A percentile compares a stretch with the other conserved stretches of the same genome.
These are phyloP conservation scores for Drosophila athabasca DNA, from an alignment of 1,140 invertebrate species.

Conservation along the genomic window DNA sequence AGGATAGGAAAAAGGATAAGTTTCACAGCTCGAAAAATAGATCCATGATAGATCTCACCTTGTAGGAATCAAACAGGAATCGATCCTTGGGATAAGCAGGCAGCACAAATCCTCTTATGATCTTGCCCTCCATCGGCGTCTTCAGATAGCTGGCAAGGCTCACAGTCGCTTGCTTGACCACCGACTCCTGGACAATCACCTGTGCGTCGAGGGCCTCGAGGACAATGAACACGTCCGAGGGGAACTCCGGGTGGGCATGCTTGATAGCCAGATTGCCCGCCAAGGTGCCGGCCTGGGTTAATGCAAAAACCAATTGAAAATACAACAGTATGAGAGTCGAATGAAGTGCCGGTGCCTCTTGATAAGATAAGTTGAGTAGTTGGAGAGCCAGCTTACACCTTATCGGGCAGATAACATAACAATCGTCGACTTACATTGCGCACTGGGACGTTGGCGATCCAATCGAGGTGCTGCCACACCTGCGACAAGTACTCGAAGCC, in stretches of 20 bases:
- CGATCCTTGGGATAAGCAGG: conserved; percentile 50
- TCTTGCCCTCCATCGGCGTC: conserved; percentile 47
- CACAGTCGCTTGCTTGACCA: conserved; percentile 38
- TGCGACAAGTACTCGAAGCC: conserved; percentile 85
- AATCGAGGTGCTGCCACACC: conserved; percentile 86
- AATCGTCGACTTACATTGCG: conserved; percentile 86
- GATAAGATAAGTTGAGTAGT: conserved; percentile 28
- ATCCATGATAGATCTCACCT: conserved; percentile 84
- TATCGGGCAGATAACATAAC: conserved; percentile 13
- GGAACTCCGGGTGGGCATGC: conserved; percentile 88
- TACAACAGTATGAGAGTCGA: background rate
- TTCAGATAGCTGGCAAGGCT: conserved; percentile 57
- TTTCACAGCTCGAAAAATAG: too few relatives aligned
- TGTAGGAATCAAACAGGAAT: conserved; percentile 74
- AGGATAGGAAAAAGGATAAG: background rate
- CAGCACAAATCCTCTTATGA: conserved; percentile 63
- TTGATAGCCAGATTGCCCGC: conserved; percentile 93
- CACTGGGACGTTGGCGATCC: conserved; percentile 89
- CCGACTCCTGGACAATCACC: conserved; percentile 56
- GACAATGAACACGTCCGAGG: conserved; percentile 90
- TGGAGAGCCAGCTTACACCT: conserved; percentile 2
- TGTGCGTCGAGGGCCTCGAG: conserved; percentile 88
- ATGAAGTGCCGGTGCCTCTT: too few relatives aligned
- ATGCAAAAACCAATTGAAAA: conserved; percentile 33
- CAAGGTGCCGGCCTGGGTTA: conserved; percentile 86